Base-by-base conservation (phyloP, 2,888 invertebrate genomes). In the Bellardia pandia region DNA sequence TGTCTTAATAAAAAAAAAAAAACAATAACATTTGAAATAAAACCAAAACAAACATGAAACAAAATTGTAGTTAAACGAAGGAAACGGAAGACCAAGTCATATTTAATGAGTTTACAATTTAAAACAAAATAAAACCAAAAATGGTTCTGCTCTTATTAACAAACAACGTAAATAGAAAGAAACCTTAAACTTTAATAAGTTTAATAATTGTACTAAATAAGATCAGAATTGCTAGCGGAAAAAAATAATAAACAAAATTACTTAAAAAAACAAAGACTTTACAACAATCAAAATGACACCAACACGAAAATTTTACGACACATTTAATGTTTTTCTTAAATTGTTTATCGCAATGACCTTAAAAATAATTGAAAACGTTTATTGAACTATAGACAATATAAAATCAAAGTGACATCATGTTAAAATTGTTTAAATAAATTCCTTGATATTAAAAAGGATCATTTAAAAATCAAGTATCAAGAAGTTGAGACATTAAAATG, bases 41-140 rank as follows among this genome's bases (percentile, higher is more conserved):
- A 53, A 40, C 14, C 8, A 62, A 33, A 75, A 60, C 42, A 13
- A n/a, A 45, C 53, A 23, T 69, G 37, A 48, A 71, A 51, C 7
- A n/a, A 62, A n/a, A 56, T 5, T 40, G 11, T 60, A 30, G 37
- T 53, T 16, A 33, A 33, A 45, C 13, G 37, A 62, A 14, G 66
- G 72, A 84, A 86, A 84, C 68, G 77, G 80, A 86, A 84, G 72
- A 62, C 2, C 11, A 56, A 68, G n/a, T 77, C 56, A 58, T 66
- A 42, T 53, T 48, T 42, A 80, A 77, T 56, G 13, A 69, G 56
- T 74, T 53, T 48, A 60, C 30, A 53, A 84, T 80, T 74, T 62
- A 86, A 80, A 30, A 16, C 3, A 8, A 48, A 74, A 42, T 48
- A 16, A 13, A 7, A 23, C 69, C 78, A 62, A 64, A 71, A 75